A percentile compares a stretch with the other conserved stretches of the same genome.
Evolutionary conservation across 2,113 vertebrate species (phyloP).

Genomic region (Vombatus ursinus): DNA sequence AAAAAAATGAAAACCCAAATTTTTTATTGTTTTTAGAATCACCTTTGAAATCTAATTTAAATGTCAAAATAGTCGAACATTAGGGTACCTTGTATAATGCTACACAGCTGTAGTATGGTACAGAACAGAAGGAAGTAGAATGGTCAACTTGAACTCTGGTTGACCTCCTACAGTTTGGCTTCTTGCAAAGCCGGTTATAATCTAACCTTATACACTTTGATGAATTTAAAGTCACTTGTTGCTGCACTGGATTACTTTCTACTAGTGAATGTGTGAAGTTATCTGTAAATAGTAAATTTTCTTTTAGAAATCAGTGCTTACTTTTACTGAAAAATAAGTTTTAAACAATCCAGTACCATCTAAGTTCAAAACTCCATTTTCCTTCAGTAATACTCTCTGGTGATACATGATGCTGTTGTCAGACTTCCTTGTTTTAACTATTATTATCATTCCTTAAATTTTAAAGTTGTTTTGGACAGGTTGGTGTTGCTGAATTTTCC

Average conservation of each 20-base stretch:
- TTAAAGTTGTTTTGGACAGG: conserved; percentile 27
- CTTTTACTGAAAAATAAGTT: conserved; percentile 72
- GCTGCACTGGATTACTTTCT: conserved; percentile 76
- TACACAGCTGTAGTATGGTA: conserved; percentile 60
- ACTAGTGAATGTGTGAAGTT: conserved; percentile 70
- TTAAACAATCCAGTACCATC: conserved; percentile 66
- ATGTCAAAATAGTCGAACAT: conserved; percentile 66
- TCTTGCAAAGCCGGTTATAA: conserved; percentile 70
- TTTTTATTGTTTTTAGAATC: conserved; percentile 43
- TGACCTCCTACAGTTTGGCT: conserved; percentile 68
- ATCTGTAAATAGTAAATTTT: conserved; percentile 79
- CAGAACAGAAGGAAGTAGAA: background rate
- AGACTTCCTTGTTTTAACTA: conserved; percentile 76
- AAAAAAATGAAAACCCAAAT: background rate
- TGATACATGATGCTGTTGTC: conserved; percentile 48
- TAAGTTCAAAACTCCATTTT: conserved; percentile 53
- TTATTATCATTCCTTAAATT: conserved; percentile 62
- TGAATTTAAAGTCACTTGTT: conserved; percentile 46
- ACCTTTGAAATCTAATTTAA: conserved; percentile 46
- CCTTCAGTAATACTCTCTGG: conserved; percentile 39
- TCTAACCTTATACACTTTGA: conserved; percentile 60
- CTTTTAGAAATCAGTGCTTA: conserved; percentile 84
- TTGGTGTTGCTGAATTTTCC: conserved; percentile 73
- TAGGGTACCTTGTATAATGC: conserved; percentile 71
- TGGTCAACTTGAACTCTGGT: conserved; percentile 26